Evolutionary conservation across 1,140 invertebrate species (phyloP).

Genomic region (Drosophila ogumai): DNA sequence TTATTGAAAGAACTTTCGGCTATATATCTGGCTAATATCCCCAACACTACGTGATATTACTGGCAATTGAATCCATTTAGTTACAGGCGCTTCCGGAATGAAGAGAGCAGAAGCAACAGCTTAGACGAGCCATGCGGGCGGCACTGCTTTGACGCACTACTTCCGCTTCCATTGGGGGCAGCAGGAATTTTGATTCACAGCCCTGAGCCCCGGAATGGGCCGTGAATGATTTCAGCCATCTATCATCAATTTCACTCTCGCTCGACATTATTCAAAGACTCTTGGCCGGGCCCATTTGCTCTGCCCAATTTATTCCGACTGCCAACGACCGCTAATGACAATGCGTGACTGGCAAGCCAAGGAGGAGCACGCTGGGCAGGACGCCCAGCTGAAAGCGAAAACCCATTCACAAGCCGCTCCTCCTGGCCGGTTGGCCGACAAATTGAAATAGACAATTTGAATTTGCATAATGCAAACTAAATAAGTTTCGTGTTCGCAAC

Average conservation of each 20-base stretch:
- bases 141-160: slow-evolving; percentile 16
- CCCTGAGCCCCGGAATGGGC: not conserved
- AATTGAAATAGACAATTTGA: slow-evolving; percentile 74
- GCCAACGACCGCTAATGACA: slow-evolving; percentile 66
- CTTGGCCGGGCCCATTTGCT: slow-evolving; percentile 11
- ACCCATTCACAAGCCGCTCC: slow-evolving; percentile 7
- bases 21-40: slow-evolving; percentile 24
- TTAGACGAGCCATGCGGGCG: not conserved
- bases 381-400: not conserved
- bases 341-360: slow-evolving; percentile 74
- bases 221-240: slow-evolving; percentile 18
- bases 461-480: slow-evolving; percentile 76
- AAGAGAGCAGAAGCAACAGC: slow-evolving; percentile 1
- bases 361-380: slow-evolving; percentile 8
- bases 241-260: slow-evolving; percentile 30
- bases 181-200: slow-evolving; percentile 9
- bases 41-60: not conserved
- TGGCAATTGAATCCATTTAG: slow-evolving; percentile 1
- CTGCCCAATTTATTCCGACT: slow-evolving; percentile 42
- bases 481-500: slow-evolving; percentile 58
- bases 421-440: slow-evolving; percentile 31
- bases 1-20: not conserved
- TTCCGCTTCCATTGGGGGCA: not conserved
- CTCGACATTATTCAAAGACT: slow-evolving; percentile 14
- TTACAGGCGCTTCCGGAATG: not conserved